Base-by-base conservation (phyloP, 1,140 invertebrate genomes). In the Eueides isabella region DNA sequence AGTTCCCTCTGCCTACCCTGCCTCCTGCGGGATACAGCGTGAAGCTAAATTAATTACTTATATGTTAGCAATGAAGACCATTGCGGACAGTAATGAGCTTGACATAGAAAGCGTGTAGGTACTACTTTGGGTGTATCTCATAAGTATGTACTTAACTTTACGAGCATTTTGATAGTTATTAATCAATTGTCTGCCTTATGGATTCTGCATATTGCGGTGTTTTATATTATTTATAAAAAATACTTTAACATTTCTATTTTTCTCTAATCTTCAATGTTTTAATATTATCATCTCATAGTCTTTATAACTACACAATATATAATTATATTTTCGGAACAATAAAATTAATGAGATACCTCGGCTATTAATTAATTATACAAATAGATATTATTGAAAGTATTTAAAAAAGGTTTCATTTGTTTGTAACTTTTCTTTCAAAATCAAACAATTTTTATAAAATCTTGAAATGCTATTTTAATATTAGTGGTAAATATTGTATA, bases 81-180 rank as follows among this genome's bases (percentile, higher is more conserved):
- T 41, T 44, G 26, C n/a, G n/a, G 38, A 35, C 16, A 31, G 33
- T 62, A 61, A 62, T 61, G 33, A 30, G 62, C 84, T 83, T 84
- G 80, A 81, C 81, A 81, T 86, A 81, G n/a, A 83, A 80, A 68
- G 71, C 81, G 76, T 77, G 76, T n/a, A n/a, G n/a, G n/a, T 82
- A 82, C 79, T 80, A 82, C 81, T 82, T 84, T 73, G 3, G 48
- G 48, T 26, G 77, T 75, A 72, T 14, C 14, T 14, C n/a, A n/a
- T n/a, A n/a, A n/a, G n/a, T n/a, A n/a, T n/a, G n/a, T n/a, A 38
- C 67, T 75, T 62, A 78, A 75, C 81, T 88, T 83, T 86, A 87
- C 82, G 84, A 85, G 82, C 73, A 65, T 80, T 80, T 83, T 85
- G 70, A 84, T 84, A 81, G 80, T 80, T 85, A 83, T 82, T 84